These are phyloP conservation scores for Drosophila eugracilis DNA, from an alignment of 1,140 invertebrate genomes.

Conservation along the genomic window DNA sequence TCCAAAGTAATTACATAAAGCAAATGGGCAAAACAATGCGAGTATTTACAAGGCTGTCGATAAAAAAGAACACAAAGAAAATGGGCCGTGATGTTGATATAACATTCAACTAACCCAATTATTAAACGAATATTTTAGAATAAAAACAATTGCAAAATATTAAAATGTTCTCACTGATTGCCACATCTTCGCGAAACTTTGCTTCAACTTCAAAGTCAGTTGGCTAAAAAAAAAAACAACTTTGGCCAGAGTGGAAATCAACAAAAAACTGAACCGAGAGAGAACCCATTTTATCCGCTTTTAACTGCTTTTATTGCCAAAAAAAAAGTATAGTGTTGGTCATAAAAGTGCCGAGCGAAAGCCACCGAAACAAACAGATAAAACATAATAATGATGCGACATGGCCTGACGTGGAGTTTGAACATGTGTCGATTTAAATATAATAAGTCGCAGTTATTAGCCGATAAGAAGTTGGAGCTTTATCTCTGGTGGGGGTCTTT, in stretches of 20 bases:
- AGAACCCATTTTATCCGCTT: slow-evolving; percentile 41
- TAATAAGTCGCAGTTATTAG: slow-evolving; percentile 27
- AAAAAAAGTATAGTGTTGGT: slow-evolving; percentile 15
- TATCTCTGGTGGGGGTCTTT: slow-evolving; percentile 17
- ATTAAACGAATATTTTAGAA: not conserved
- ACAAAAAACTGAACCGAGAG: slow-evolving; percentile 16
- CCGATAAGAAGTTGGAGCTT: slow-evolving; percentile 15
- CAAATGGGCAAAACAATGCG: not conserved
- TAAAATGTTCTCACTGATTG: not conserved
- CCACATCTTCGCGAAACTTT: not conserved
- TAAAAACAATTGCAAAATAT: not conserved
- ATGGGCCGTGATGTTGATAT: not conserved
- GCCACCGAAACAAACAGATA: slow-evolving; percentile 25
- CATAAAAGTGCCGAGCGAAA: slow-evolving; percentile 19
- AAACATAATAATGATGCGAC: slow-evolving; percentile 22
- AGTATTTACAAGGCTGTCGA: slow-evolving; percentile 39
- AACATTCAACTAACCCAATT: no score
- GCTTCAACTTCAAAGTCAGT: slow-evolving; percentile 4
- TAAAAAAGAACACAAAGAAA: slow-evolving; percentile 6
- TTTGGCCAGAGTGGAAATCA: slow-evolving; percentile 23
- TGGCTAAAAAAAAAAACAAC: slow-evolving; percentile 3
- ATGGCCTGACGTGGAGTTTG: slow-evolving; percentile 1
- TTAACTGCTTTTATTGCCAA: slow-evolving; percentile 33
- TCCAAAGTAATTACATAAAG: slow-evolving; percentile 22
- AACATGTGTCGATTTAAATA: slow-evolving; percentile 18